Base-by-base conservation (phyloP, 2,797 vertebrate species). In the Syndactyla subalaris region DNA sequence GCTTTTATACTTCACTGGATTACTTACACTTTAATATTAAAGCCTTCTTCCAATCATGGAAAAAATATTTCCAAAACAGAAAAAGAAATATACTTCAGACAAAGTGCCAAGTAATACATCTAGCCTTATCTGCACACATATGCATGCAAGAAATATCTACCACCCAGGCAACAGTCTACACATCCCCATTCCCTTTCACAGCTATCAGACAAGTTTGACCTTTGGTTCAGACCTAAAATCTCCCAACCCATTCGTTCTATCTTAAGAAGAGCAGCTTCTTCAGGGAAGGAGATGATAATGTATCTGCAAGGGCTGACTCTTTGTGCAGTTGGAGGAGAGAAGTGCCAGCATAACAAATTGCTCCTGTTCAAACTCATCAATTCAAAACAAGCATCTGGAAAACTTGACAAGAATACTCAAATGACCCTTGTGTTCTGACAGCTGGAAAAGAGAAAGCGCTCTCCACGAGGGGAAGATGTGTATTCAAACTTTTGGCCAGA, bases 311-410 rank as follows among this genome's bases (percentile, higher is more conserved):
- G 85, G 52, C 75, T 88, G 67, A 85, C 76, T 97, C 78, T 92
- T 90, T 77, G 79, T 94, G 81, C 89, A 59, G 55, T 38, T 79
- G 70, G 89, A 95, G 70, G 81, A 61, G 88, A 85, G 52, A 95
- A 85, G 66, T 95, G 93, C 93, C 88, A 36, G 54, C 74, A 57
- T 95, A 97, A 98, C 86, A 98, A 97, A 98, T 93, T 97, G 82
- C 85, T 96, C 66, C 88, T 92, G 73, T 86, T 97, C 92, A 95
- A 96, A 96, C 48, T 78, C 88, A 97, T 97, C 95, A 97, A 91
- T 97, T 97, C 91, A 94, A 97, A 97, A 96, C 68, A 95, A 97
- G 89, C 87, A 96, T 97, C 97, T 97, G 95, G 89, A 97, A 97
- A 97, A 95, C 66, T 91, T 97, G 94, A 88, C 93, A 97, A 94